Percentiles rank a stretch among this genome's conserved stretches.
Evolutionary conservation across 1,140 invertebrate genomes (phyloP).

Genomic region (Pseudomyrmex sp.): DNA sequence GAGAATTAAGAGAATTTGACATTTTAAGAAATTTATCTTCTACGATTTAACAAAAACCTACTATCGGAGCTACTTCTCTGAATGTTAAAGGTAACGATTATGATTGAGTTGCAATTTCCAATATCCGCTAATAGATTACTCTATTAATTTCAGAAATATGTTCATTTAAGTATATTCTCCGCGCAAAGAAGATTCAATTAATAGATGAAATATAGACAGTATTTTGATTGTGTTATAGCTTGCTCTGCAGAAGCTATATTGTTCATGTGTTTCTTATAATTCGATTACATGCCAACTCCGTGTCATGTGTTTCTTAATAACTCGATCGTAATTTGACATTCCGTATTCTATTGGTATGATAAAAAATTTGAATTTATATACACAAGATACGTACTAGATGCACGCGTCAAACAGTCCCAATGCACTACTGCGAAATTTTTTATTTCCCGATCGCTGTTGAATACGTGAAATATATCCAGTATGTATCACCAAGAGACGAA

Average conservation of each 20-base stretch:
- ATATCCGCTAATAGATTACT: not conserved
- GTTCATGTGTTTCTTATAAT: not conserved
- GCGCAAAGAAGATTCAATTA: not conserved
- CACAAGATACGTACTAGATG: too few relatives aligned
- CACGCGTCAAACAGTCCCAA: too few relatives aligned
- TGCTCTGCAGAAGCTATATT: conserved; percentile 5
- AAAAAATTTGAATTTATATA: not conserved
- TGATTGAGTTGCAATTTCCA: not conserved
- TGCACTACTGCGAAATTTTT: too few relatives aligned
- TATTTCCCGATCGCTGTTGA: not conserved
- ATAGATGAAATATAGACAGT: not conserved
- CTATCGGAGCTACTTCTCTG: not conserved
- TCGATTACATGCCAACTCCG: not conserved
- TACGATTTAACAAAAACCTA: not conserved
- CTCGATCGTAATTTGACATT: too few relatives aligned
- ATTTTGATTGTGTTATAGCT: conserved; percentile 9
- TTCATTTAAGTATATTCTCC: not conserved
- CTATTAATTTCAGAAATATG: conserved; percentile 12
- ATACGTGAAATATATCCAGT: not conserved
- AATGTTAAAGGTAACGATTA: not conserved
- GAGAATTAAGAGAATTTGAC: too few relatives aligned
- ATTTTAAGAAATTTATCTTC: not conserved
- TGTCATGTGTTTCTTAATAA: too few relatives aligned
- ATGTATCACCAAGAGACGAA: not conserved
- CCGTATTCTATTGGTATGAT: too few relatives aligned